Evolutionary conservation across 2,797 vertebrate species (phyloP).

Genomic region (Australoheros facetus): DNA sequence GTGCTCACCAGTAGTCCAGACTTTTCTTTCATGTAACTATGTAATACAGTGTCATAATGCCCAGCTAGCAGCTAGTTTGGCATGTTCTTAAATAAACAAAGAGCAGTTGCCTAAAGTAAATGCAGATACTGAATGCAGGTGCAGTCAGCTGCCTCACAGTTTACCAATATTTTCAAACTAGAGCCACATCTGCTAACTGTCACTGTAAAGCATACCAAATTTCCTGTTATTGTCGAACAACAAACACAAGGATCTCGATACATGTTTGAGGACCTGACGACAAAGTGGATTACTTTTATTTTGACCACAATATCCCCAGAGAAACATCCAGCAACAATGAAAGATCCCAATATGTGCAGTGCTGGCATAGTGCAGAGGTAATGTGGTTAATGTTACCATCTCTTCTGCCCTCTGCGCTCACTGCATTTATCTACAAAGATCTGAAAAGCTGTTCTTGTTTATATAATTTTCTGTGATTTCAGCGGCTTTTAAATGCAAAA

Average conservation of each 20-base stretch:
- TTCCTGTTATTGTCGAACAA: too few relatives aligned
- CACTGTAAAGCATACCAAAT: too few relatives aligned
- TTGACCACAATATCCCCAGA: background rate
- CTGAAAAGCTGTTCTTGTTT: background rate
- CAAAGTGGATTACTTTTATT: background rate
- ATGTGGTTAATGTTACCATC: too few relatives aligned
- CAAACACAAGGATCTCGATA: too few relatives aligned
- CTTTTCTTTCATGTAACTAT: background rate
- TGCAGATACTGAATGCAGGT: too few relatives aligned
- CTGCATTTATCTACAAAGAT: background rate
- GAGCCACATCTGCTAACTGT: too few relatives aligned
- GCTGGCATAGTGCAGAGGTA: background rate
- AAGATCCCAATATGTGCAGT: background rate
- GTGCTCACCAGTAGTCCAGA: accelerated
- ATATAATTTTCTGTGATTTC: accelerated
- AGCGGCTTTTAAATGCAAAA: too few relatives aligned
- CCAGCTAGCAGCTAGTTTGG: background rate
- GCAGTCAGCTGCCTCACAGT: too few relatives aligned
- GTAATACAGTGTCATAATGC: background rate
- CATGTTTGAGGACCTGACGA: background rate
- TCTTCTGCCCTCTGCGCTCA: too few relatives aligned
- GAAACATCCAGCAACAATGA: background rate
- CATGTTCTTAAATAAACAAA: background rate
- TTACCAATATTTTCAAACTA: too few relatives aligned
- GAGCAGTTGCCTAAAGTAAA: accelerated